A percentile compares a stretch with the other conserved stretches of the same genome.
phyloP scores from a whole-genome alignment of 2,888 invertebrate genomes.

The Germaria angustata region DNA sequence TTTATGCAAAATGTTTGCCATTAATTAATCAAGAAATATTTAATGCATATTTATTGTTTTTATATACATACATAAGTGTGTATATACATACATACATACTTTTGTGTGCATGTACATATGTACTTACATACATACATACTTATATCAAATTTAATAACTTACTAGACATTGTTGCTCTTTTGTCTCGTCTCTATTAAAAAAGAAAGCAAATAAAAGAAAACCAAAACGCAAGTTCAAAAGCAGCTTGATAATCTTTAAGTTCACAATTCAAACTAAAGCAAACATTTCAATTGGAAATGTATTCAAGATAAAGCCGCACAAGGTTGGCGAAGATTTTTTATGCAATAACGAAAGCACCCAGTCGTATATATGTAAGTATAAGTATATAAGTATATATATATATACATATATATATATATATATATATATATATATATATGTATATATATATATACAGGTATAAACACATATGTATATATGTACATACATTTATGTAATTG shows the following conservation, averaged over 20 bases:
- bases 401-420: no score
- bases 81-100: no score
- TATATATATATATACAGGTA: no score
- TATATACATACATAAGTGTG: neutral
- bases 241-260: slow-evolving; percentile 36
- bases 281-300: slow-evolving; percentile 2
- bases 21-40: neutral
- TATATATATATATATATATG: no score
- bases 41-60: neutral
- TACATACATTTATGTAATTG: neutral
- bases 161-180: slow-evolving; percentile 43
- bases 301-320: slow-evolving; percentile 3
- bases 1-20: slow-evolving; percentile 39
- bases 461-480: no score
- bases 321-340: neutral
- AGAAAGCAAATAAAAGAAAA: neutral
- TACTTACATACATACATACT: no score
- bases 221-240: no score
- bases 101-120: neutral
- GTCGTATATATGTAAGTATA: no score
- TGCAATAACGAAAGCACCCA: neutral
- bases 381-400: no score
- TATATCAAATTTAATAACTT: slow-evolving; percentile 13
- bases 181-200: neutral
- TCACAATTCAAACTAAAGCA: slow-evolving; percentile 37